Percentiles rank a stretch among this genome's conserved stretches.
These are phyloP conservation scores for Pycnonotus jocosus DNA, from an alignment of 2,113 vertebrate genomes.

Conservation along the genomic window DNA sequence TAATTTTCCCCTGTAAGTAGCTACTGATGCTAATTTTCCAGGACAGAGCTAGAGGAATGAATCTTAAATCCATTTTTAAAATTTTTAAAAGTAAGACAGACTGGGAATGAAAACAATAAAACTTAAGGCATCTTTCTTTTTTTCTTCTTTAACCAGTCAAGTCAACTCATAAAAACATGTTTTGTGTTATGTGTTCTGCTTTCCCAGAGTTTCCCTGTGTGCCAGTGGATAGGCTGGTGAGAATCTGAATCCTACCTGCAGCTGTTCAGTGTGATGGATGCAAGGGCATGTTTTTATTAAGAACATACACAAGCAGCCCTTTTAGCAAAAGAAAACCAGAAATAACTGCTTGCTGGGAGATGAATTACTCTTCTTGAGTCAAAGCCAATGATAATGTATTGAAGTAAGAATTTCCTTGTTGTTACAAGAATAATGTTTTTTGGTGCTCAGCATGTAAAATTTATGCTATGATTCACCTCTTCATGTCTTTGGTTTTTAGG, in stretches of 20 bases:
- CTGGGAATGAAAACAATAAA: background rate
- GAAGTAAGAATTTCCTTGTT: background rate
- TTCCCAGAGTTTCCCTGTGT: background rate
- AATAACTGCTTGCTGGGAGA: background rate
- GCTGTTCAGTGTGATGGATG: background rate
- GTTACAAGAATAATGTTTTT: background rate
- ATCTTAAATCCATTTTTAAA: background rate
- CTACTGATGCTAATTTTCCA: background rate
- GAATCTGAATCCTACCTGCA: background rate
- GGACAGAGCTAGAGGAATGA: background rate
- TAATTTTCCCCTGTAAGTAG: background rate
- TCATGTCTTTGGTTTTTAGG: background rate
- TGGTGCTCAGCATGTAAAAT: background rate
- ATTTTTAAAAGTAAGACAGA: fast-evolving
- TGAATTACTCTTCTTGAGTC: background rate
- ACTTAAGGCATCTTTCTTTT: background rate
- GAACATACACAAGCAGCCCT: background rate
- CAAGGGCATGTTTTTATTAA: background rate
- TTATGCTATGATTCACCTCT: background rate
- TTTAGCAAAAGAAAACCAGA: background rate
- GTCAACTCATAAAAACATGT: background rate
- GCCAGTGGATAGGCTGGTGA: background rate
- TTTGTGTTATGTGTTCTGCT: background rate
- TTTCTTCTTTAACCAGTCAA: background rate
- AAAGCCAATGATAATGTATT: background rate